Evolutionary conservation across 2,113 vertebrate genomes (phyloP).

Genomic region (Gavia stellata): DNA sequence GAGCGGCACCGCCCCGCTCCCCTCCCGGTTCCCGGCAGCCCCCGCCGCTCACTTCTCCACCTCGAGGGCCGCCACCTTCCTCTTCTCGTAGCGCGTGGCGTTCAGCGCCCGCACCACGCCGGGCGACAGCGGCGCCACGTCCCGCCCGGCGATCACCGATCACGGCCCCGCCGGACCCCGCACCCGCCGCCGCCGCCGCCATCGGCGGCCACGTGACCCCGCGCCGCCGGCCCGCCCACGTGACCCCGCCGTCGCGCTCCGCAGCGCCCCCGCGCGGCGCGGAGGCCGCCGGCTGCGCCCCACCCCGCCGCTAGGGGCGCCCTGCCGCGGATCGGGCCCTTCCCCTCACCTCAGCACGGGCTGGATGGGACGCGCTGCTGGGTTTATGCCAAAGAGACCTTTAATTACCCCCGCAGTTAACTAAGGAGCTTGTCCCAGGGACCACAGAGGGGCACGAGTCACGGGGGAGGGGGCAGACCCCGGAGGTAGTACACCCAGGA

Average conservation of each 20-base stretch:
- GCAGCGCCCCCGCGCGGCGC: not conserved
- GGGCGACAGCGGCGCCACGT: constrained; percentile 89
- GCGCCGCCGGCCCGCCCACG: not conserved
- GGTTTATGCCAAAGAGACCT: not conserved
- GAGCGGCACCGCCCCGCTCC: not conserved
- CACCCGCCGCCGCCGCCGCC: not conserved
- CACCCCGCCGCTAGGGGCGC: too few relatives aligned
- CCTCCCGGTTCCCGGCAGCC: not conserved
- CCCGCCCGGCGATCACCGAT: constrained; percentile 92
- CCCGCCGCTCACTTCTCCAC: constrained; percentile 82
- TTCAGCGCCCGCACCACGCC: constrained; percentile 92
- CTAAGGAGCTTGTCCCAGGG: not conserved
- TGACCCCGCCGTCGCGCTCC: not conserved
- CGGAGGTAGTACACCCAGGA: constrained; percentile 84
- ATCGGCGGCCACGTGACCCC: not conserved
- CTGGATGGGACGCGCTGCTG: too few relatives aligned
- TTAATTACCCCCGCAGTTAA: not conserved
- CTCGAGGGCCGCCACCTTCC: constrained; percentile 93
- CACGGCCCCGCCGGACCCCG: constrained; percentile 64
- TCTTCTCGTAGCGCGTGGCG: constrained; percentile 95
- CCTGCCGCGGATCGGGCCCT: not conserved
- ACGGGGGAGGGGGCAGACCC: constrained; percentile 58
- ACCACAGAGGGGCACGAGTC: not conserved
- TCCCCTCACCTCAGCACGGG: not conserved
- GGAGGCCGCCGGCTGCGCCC: not conserved